Percentiles rank a stretch among this genome's conserved stretches.
phyloP scores from a whole-genome alignment of 2,113 vertebrate genomes.

The Xenotilapia leptura region DNA sequence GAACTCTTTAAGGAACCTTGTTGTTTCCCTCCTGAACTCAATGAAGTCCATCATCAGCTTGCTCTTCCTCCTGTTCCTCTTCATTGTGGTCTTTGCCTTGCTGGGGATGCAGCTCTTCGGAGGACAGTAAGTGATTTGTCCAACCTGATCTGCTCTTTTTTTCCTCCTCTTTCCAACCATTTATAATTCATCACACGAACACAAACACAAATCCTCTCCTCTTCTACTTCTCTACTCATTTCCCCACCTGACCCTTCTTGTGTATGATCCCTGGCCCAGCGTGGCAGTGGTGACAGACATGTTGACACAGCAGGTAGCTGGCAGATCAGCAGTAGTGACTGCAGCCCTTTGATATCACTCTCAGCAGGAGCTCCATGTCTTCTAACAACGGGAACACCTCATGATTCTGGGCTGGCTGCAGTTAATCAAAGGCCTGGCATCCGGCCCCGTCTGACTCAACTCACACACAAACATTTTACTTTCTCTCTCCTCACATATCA shows the following conservation, averaged over 20 bases:
- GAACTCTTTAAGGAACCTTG: conserved; percentile 93
- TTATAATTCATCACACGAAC: background rate
- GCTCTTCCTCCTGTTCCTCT: conserved; percentile 96
- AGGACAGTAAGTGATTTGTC: conserved; percentile 83
- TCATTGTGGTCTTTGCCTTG: conserved; percentile 96
- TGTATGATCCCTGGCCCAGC: conserved; percentile 18
- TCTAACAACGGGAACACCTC: conserved; percentile 42
- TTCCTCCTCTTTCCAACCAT: background rate
- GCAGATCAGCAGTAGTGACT: conserved; percentile 18
- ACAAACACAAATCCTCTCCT: background rate
- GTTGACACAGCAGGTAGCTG: conserved; percentile 46
- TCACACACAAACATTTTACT: background rate
- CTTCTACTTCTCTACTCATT: background rate
- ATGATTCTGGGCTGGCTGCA: conserved; percentile 3
- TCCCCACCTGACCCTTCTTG: background rate
- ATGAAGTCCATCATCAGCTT: conserved; percentile 99
- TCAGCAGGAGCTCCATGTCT: conserved; percentile 39
- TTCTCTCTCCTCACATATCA: background rate
- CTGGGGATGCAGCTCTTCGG: conserved; percentile 98
- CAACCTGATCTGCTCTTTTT: background rate
- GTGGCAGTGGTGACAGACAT: conserved; percentile 7
- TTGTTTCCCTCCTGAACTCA: conserved; percentile 94
- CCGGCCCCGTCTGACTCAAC: background rate
- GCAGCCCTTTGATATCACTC: conserved; percentile 35
- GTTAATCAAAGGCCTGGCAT: conserved; percentile 26